Base-by-base conservation (phyloP, 2,113 vertebrate species). In the Varanus salvator region DNA sequence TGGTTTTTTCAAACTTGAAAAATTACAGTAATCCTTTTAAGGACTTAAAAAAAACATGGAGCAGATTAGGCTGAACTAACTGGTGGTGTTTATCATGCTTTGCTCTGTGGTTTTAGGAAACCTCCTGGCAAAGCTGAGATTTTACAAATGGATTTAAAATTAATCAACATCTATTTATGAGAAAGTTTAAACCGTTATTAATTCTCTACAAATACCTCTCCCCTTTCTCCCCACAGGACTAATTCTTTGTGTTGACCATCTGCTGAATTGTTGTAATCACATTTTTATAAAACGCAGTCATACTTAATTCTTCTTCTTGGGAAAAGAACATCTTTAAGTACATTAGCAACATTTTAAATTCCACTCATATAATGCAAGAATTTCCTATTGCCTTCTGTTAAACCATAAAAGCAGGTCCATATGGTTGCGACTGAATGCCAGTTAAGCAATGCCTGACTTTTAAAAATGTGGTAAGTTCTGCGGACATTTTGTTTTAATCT, bases 121-220 rank as follows among this genome's bases (percentile, higher is more conserved):
- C 96, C 94, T 96, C 97, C 96, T 97, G 97, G 97, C 97, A 96
- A 96, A 78, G 95, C 95, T 90, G 52, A 90, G 91, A 95, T 94
- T 95, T 96, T 95, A 96, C 96, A 97, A 97, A 97, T 97, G 97
- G 97, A 97, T 97, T 97, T 97, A 95, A 97, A 96, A 97, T 97
- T 97, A 97, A 98, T 97, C 97, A 98, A 95, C 95, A 96, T 97
- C 95, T 98, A 97, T 98, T 97, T 98, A 97, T 97, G 97, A 97
- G 96, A 97, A 97, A 95, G 93, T 96, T 97, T 97, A 98, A 97
- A 97, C 97, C 97, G 97, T 97, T 98, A 98, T 98, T 97, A 97
- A 97, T 97, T 96, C 96, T 96, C 95, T 97, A 95, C 97, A 98
- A 97, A 98, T 97, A 96, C 94, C 27, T 38, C 60, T 72, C 21